phyloP scores from a whole-genome alignment of 2,888 invertebrate species.

The Caenorhabditis plicata region DNA sequence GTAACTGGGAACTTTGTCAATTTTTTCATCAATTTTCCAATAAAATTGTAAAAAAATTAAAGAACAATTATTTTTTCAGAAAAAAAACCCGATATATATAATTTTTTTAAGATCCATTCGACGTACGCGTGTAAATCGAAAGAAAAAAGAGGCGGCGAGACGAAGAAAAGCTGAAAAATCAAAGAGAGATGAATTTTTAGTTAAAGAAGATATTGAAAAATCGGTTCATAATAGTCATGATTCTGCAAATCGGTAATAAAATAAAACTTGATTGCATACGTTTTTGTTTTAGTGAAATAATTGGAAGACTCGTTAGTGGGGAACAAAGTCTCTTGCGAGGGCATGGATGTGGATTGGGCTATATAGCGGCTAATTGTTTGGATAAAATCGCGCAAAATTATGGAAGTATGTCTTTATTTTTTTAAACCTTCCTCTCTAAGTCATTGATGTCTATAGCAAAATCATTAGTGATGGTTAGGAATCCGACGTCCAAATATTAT shows the following conservation, averaged over 20 bases:
- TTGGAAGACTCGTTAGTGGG: conserved; percentile 52
- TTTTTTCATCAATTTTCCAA: too few relatives aligned
- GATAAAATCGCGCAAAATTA: too few relatives aligned
- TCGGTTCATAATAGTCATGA: conserved; percentile 13
- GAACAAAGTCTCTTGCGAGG: conserved; percentile 48
- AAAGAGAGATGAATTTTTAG: conserved; percentile 4
- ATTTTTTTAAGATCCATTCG: conserved; percentile 14
- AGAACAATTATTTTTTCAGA: not conserved
- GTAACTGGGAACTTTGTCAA: too few relatives aligned
- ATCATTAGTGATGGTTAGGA: conserved; percentile 40
- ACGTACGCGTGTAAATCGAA: conserved; percentile 20
- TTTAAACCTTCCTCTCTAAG: too few relatives aligned
- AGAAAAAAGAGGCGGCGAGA: conserved; percentile 32
- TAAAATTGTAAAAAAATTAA: too few relatives aligned
- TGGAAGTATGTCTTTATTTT: conserved; percentile 3
- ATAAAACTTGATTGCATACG: not conserved
- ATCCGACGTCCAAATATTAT: conserved; percentile 50
- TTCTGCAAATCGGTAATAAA: conserved; percentile 32
- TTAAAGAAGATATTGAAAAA: conserved; percentile 26
- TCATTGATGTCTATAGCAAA: conserved; percentile 14
- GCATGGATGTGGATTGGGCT: conserved; percentile 39
- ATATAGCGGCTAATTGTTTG: too few relatives aligned
- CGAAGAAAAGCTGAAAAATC: conserved; percentile 26
- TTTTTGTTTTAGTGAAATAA: conserved; percentile 34
- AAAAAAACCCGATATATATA: not conserved